Base-by-base conservation (phyloP, 2,888 invertebrate species). In the Amphiduros pacificus region DNA sequence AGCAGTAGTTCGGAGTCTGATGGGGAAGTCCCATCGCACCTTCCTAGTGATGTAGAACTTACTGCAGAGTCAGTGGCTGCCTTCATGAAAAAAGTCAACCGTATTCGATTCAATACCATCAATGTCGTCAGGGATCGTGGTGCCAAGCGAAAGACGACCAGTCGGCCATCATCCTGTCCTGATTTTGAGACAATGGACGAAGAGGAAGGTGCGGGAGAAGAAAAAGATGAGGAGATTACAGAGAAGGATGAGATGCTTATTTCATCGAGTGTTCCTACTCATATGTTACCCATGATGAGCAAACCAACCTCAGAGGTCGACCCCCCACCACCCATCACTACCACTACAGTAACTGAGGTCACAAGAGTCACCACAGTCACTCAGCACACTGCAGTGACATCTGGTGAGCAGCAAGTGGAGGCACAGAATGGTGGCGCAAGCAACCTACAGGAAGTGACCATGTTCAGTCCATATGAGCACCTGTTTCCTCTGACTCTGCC, bases 41-140 rank as follows among this genome's bases (percentile, higher is more conserved):
- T 63, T 17, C 48, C 55, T 1, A n/a, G 41, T 17, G 20, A 53
- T 28, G 36, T 48, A 20, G 36, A 60, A 40, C 36, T 56, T 36
- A 77, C 78, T 0, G 77, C 78, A 0, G 75, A 77, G 60, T 79
- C 79, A 1, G 78, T 80, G 20, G 69, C 73, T 24, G 74, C 75
- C 51, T 78, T 79, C 61, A 77, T 77, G 76, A 72, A 71, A 54
- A 72, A 71, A 55, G 74, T 78, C 26, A 79, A 79, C 62, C 59
- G 79, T 24, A 77, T 78, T n/a, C 63, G 78, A 14, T 77, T 75
- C 60, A 65, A 67, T 60, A 66, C 58, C 53, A 64, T 64, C 54
- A 66, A 60, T 31, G 50, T 54, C 2, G 28, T 49, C 11, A 44
- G 50, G 14, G 41, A 51, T 48, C 31, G 57, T 6, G 26, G 20